Base-by-base conservation (phyloP, 2,888 invertebrate genomes). In the Leptogaster cylindrica region DNA sequence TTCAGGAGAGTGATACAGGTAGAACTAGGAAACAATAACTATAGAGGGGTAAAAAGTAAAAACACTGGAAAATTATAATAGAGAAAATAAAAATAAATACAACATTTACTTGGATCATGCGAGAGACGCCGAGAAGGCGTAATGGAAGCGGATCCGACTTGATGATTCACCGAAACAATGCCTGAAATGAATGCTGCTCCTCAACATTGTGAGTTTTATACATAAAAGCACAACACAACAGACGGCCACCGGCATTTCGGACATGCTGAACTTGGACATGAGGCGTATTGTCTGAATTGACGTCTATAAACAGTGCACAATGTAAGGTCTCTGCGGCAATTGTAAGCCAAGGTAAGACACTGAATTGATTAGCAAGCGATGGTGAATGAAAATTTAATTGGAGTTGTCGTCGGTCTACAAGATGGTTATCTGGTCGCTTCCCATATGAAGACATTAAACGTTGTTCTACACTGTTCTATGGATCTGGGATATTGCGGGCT, bases 321-420 rank as follows among this genome's bases (percentile, higher is more conserved):
- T 44, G 52, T 63, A 63, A 67, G 63, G 39, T 52, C 63, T 48
- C 51, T 28, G 44, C 31, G 31, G 28, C 51, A 64, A 67, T 67
- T 67, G 67, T 67, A 64, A 67, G 67, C 64, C 67, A 67, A 67
- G 67, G 67, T 51, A 31, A 63, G 63, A 46, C 52, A 31, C 10
- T 16, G 51, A 25, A 28, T 51, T 51, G 51, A 51, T 51, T 51
- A 51, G 51, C 41, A 25, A 48, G 8, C 33, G 41, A 28, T 23
- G 46, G 31, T 64, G 63, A 64, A 52, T 68, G 55, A 36, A 39
- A 55, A 18, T 65, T 65, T 65, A 68, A 55, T 55, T 65, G 48
- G 41, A 64, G 61, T 46, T 65, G 68, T 68, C 68, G 48, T 65
- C 16, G 12, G 14, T 7, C 44, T 16, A 16, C 44, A 12, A 44